Conservation (phyloP, 2,888 invertebrate species). For the Selenia dentaria region DNA sequence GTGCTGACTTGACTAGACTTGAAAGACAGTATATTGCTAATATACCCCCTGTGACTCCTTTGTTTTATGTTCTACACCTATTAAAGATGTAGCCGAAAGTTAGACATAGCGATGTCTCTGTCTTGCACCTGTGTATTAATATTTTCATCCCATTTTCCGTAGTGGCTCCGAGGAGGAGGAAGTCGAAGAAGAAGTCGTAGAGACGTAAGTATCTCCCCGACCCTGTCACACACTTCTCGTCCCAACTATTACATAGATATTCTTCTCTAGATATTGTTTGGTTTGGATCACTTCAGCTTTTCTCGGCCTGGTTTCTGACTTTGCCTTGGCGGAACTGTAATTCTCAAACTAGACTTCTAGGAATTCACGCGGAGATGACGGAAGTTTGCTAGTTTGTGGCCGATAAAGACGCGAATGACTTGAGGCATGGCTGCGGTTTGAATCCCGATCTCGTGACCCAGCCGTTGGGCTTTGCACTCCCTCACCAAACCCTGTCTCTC, state of each 20-base stretch:
- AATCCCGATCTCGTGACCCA: conserved; percentile 54
- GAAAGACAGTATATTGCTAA: conserved; percentile 19
- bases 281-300: conserved; percentile 72
- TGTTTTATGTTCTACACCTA: conserved; percentile 35
- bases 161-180: conserved; percentile 90
- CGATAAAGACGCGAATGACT: conserved; percentile 47
- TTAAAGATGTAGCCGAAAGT: conserved; percentile 18
- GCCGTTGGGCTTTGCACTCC: conserved; percentile 72
- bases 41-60: conserved; percentile 15
- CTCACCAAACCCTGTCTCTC: conserved; percentile 76
- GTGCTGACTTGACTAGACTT: conserved; percentile 16
- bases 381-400: conserved; percentile 42
- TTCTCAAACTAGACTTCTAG: conserved; percentile 47
- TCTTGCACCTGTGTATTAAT: conserved; percentile 32
- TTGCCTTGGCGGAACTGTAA: conserved; percentile 69
- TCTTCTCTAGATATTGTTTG: conserved; percentile 64
- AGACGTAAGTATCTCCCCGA: conserved; percentile 86
- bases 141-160: conserved; percentile 47
- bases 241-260: conserved; percentile 10
- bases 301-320: conserved; percentile 67
- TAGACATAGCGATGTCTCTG: conserved; percentile 16
- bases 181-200: conserved; percentile 91
- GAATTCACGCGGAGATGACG: conserved; percentile 40
- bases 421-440: conserved; percentile 65
- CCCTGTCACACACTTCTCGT: conserved; percentile 12